Evolutionary conservation across 2,888 invertebrate genomes (phyloP).

Genomic region (Hypsopygia costalis): DNA sequence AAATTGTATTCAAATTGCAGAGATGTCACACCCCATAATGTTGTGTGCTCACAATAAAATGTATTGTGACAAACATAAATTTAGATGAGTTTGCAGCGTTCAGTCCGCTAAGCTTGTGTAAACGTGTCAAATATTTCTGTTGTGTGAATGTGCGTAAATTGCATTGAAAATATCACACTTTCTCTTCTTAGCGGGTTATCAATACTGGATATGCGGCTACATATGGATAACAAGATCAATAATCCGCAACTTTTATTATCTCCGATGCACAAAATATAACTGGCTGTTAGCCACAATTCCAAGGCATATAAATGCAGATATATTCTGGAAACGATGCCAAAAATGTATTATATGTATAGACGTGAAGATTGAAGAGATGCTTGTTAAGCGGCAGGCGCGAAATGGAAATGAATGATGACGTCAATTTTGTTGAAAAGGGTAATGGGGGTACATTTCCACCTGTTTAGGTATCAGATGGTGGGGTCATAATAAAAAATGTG

Average conservation of each 20-base stretch:
- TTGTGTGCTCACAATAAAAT: constrained; percentile 19
- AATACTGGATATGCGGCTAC: too few species aligned
- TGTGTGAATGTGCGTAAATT: too few species aligned
- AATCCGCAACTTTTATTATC: constrained; percentile 33
- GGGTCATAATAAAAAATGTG: background rate
- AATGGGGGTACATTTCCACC: constrained; percentile 4
- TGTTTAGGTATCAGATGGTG: background rate
- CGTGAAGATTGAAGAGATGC: constrained; percentile 49
- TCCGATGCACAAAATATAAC: constrained; percentile 50
- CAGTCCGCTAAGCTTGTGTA: too few species aligned
- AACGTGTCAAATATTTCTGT: too few species aligned
- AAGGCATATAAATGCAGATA: constrained; percentile 41
- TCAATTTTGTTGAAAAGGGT: constrained; percentile 8
- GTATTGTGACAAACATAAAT: too few species aligned
- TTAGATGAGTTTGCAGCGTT: too few species aligned
- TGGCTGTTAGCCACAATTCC: constrained; percentile 56
- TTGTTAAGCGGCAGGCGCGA: constrained; percentile 45
- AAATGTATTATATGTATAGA: constrained; percentile 48
- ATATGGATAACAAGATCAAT: constrained; percentile 36
- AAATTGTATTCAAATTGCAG: constrained; percentile 14
- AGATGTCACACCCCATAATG: constrained; percentile 5
- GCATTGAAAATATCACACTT: too few species aligned
- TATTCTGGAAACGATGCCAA: constrained; percentile 59
- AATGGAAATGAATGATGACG: constrained; percentile 30
- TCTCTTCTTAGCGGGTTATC: too few species aligned